Evolutionary conservation across 2,797 vertebrate genomes (phyloP).

Genomic region (Rhinella marina): DNA sequence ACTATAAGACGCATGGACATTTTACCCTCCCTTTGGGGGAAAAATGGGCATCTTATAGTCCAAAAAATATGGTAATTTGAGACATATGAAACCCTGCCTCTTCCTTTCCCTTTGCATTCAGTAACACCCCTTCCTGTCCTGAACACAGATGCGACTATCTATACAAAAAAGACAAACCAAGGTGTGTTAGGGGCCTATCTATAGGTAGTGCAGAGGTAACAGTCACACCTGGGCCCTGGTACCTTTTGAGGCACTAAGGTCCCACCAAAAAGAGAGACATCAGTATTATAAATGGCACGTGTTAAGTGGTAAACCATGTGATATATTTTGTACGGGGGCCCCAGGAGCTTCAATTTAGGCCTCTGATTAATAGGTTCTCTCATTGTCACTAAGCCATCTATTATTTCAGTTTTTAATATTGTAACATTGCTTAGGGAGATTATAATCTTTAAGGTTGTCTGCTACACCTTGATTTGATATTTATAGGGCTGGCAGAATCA

Average conservation of each 20-base stretch:
- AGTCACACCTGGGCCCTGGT: background rate
- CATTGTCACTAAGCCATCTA: background rate
- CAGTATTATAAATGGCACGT: background rate
- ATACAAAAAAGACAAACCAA: too few relatives aligned
- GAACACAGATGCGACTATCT: too few relatives aligned
- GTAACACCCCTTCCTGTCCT: too few relatives aligned
- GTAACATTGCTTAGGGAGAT: constrained; percentile 1
- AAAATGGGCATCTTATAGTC: too few relatives aligned
- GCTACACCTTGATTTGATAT: constrained; percentile 20
- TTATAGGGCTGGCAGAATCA: background rate
- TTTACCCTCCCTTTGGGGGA: too few relatives aligned
- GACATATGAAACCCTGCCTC: too few relatives aligned
- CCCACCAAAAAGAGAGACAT: background rate
- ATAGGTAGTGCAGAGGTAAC: background rate
- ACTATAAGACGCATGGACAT: too few relatives aligned
- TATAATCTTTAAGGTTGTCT: background rate
- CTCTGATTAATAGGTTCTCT: background rate
- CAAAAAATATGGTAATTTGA: too few relatives aligned
- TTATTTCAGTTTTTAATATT: constrained; percentile 30
- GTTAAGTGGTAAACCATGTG: background rate
- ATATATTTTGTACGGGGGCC: background rate
- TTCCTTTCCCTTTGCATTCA: too few relatives aligned
- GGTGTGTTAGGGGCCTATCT: too few relatives aligned
- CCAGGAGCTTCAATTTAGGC: background rate
- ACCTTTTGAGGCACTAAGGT: background rate